Evolutionary conservation across 2,113 vertebrate species (phyloP), one percentile per base, ranked within the genome.

Genomic region (Cyrtonyx montezumae): DNA sequence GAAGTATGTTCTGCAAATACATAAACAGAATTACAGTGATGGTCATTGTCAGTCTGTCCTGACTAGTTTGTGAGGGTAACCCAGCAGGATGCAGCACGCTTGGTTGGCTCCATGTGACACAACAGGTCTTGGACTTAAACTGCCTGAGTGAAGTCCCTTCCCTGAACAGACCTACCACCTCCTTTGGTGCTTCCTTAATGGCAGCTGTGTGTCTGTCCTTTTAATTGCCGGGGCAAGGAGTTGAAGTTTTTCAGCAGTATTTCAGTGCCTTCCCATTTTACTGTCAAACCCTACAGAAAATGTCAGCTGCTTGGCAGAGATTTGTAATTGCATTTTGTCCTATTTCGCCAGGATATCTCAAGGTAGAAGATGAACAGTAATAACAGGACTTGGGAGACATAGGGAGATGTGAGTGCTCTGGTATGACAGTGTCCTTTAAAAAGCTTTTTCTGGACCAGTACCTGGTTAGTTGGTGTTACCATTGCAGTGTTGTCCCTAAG

Each of bases 1-100:
- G 20, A 90, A 94, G 79, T 86, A 83, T 22, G 0, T 71, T 90
- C 85, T 83, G 82, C 91, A 90, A 88, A 70, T 91, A 78, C 5
- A 22, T 90, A 83, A 88, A 88, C 85, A 95, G 92, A 93, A 91
- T 96, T 95, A 90, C 71, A 70, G 93, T 78, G 88, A 13, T 90
- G 95, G 76, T 90, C 95, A 78, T 11, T 94, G 92, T 86, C 92
- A 30, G 1, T 93, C 92, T 93, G 93, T 96, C 85, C 92, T 86
- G 82, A 85, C 26, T 42, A 9, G 85, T 86, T 92, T 95, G 61
- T 46, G 26, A 66, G 93, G 87, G 34, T 63, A 75, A 36, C 61
- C 73, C 30, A 36, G 0, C 95, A 96, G 93, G 92, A 93, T 76
- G 67, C 22, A 0, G 85, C 92, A 75, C 0, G 79, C 82, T 85